Percentiles rank a stretch among this genome's conserved stretches.
Conservation (phyloP, 1,140 invertebrate species). For the Pseudomyrmex concolor region DNA sequence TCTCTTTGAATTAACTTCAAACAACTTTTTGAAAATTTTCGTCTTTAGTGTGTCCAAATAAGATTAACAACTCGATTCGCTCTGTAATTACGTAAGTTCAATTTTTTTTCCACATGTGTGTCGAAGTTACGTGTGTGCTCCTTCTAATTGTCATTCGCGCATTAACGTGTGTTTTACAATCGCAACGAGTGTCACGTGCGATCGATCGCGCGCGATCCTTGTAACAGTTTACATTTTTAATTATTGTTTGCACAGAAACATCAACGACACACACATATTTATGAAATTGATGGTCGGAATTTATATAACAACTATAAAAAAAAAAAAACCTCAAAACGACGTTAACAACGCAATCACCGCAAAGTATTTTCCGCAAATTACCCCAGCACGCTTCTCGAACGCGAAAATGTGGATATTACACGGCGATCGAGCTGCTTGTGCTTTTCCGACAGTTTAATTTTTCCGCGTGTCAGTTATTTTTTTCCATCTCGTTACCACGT, state of each 20-base stretch:
- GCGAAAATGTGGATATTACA: conserved; percentile 46
- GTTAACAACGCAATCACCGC: conserved; percentile 34
- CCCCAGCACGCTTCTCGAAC: neutral
- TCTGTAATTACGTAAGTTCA: too few species aligned
- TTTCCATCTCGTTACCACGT: neutral
- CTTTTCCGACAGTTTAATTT: neutral
- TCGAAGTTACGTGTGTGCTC: neutral
- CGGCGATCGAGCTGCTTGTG: neutral
- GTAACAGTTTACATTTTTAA: conserved; percentile 23
- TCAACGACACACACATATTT: neutral
- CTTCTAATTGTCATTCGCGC: neutral
- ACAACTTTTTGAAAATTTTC: neutral
- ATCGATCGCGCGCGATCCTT: conserved; percentile 23
- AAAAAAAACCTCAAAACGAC: conserved; percentile 7
- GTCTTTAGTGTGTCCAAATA: neutral
- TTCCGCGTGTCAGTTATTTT: neutral
- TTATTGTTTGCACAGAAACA: conserved; percentile 11
- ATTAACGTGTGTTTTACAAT: neutral
- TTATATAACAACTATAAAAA: conserved; percentile 23
- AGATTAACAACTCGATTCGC: too few species aligned
- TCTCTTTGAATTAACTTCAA: neutral
- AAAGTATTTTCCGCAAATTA: conserved; percentile 36
- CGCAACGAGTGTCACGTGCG: neutral
- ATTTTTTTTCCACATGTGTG: neutral
- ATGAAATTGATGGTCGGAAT: conserved; percentile 30